Evolutionary conservation across 2,113 vertebrate genomes (phyloP).

Genomic region (Saguinus imperator): DNA sequence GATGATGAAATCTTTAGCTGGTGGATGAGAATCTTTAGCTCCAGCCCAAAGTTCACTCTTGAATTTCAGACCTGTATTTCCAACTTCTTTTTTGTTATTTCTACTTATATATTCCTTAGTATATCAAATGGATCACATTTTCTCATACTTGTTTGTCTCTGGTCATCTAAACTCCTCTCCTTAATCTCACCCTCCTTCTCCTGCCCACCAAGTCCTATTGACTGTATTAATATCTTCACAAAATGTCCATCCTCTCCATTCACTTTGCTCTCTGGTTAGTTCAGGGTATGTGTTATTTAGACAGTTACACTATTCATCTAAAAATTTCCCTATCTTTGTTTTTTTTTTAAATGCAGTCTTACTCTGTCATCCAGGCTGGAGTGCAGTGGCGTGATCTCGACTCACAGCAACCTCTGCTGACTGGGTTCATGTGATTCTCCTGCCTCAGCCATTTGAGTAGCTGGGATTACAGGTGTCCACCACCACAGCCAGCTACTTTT

Average conservation of each 20-base stretch:
- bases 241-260: background rate
- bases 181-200: background rate
- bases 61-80: background rate
- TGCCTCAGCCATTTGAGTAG: too few relatives aligned
- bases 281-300: constrained; percentile 11
- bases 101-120: background rate
- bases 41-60: background rate
- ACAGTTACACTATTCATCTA: background rate
- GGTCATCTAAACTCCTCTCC: background rate
- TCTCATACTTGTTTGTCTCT: background rate
- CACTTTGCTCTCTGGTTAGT: background rate
- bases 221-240: background rate
- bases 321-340: background rate
- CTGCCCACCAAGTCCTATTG: background rate
- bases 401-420: too few relatives aligned
- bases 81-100: background rate
- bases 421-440: too few relatives aligned
- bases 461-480: too few relatives aligned
- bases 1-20: background rate
- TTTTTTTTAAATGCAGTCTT: too few relatives aligned
- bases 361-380: too few relatives aligned
- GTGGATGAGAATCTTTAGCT: background rate
- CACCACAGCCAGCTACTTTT: too few relatives aligned
- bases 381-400: too few relatives aligned
- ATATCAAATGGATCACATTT: background rate